Base-by-base conservation (phyloP, 2,888 invertebrate genomes). In the Atethmia centrago region DNA sequence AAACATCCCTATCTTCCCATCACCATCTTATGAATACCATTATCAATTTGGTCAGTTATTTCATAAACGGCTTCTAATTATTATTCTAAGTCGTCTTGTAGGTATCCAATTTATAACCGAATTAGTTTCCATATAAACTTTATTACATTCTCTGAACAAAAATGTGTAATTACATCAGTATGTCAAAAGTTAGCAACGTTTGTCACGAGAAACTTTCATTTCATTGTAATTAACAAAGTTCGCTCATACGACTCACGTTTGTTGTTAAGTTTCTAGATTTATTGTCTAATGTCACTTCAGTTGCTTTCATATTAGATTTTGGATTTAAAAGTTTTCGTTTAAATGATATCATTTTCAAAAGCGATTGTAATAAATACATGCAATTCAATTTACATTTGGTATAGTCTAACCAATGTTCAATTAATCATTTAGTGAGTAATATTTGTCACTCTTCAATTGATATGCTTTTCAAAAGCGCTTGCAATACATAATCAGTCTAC, bases 211-310 rank as follows among this genome's bases (percentile, higher is more conserved):
- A 83, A 80, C 74, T 83, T 85, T 70, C 69, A 74, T 82, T 78
- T 78, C 77, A 76, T 85, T 83, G 80, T 83, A 85, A 84, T 84
- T 84, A 85, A 80, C 83, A 78, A 84, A 84, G 77, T 84, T 85
- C 45, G 28, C 63, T 84, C 64, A 77, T 82, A 78, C 67, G 76
- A 73, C 61, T 77, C 64, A 73, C 61, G 74, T 70, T 71, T 85
- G 71, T 82, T 74, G 64, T 69, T 67, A 73, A 76, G 73, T 77
- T 70, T 70, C 68, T 66, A 56, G 74, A 80, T 78, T 83, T 74
- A 80, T 74, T 70, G 71, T 77, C 49, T 61, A 56, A 71, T 71
- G 61, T 71, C 67, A 61, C 65, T 45, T 56, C 16, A 65, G 47
- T 70, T 72, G 68, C 61, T 79, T 71, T 74, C 53, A 62, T 47